Percentiles rank a stretch among this genome's conserved stretches.
Conservation (phyloP, 2,797 vertebrate species). For the Ceryle rudis region DNA sequence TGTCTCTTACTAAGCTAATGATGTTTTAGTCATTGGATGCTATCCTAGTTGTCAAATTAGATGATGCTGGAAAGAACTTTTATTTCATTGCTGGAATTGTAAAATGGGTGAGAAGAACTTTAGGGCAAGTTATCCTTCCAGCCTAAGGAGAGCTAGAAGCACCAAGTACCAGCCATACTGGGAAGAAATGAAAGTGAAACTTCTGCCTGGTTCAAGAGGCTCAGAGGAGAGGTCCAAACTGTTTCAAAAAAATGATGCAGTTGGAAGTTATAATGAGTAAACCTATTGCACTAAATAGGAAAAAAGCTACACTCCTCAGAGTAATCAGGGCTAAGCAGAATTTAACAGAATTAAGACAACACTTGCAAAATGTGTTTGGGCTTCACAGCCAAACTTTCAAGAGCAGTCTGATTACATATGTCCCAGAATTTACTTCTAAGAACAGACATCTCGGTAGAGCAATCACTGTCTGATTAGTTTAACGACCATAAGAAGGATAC, state of each 20-base stretch:
- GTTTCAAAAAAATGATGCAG: background rate
- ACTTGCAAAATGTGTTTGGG: background rate
- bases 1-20: background rate
- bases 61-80: background rate
- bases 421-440: background rate
- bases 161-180: accelerated
- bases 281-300: background rate
- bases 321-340: background rate
- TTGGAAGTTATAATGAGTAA: background rate
- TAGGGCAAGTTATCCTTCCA: background rate
- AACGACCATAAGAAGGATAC: background rate
- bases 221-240: background rate
- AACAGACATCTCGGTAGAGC: background rate
- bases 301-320: background rate
- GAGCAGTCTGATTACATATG: background rate
- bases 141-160: background rate
- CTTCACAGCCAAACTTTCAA: background rate
- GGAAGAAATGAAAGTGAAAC: background rate
- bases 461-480: background rate
- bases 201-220: background rate
- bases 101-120: accelerated
- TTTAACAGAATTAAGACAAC: background rate
- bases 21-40: background rate
- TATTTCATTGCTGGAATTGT: background rate
- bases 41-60: background rate